These are phyloP conservation scores for Tachystola acroxantha DNA, from an alignment of 2,888 invertebrate species.

Conservation along the genomic window DNA sequence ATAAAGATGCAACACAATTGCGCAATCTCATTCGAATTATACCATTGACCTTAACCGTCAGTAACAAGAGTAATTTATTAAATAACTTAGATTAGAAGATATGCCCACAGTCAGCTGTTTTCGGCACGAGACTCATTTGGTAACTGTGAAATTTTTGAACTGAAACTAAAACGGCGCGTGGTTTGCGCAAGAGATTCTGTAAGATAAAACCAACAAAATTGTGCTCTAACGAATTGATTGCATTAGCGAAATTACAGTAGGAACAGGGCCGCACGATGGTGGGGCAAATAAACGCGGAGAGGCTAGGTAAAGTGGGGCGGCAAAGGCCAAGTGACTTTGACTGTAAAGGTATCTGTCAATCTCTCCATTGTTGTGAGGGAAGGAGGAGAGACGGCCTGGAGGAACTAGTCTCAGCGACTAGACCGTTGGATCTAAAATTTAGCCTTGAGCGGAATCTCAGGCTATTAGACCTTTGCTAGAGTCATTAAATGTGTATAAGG, in stretches of 20 bases:
- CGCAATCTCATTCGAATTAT: conserved; percentile 3
- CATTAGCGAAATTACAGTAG: conserved; percentile 10
- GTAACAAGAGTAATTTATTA: conserved; percentile 7
- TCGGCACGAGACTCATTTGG: conserved; percentile 10
- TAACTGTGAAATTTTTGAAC: conserved; percentile 15
- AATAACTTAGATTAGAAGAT: background rate
- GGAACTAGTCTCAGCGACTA: too few species aligned
- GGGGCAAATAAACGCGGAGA: too few species aligned
- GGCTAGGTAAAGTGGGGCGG: too few species aligned
- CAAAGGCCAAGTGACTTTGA: too few species aligned
- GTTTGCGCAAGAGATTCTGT: conserved; percentile 22
- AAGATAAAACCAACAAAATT: conserved; percentile 16
- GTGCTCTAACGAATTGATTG: conserved; percentile 20
- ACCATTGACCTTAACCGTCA: conserved; percentile 5
- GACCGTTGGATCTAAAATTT: too few species aligned
- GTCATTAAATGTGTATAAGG: too few species aligned
- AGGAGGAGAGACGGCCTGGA: too few species aligned
- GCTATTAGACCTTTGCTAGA: too few species aligned
- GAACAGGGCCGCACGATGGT: too few species aligned
- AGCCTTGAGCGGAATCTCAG: too few species aligned
- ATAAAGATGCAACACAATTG: conserved; percentile 9
- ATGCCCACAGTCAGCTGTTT: background rate
- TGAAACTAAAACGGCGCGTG: conserved; percentile 11
- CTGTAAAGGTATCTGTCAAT: too few species aligned
- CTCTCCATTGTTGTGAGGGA: too few species aligned